Evolutionary conservation across 2,113 vertebrate genomes (phyloP).

Genomic region (Alligator sinensis): DNA sequence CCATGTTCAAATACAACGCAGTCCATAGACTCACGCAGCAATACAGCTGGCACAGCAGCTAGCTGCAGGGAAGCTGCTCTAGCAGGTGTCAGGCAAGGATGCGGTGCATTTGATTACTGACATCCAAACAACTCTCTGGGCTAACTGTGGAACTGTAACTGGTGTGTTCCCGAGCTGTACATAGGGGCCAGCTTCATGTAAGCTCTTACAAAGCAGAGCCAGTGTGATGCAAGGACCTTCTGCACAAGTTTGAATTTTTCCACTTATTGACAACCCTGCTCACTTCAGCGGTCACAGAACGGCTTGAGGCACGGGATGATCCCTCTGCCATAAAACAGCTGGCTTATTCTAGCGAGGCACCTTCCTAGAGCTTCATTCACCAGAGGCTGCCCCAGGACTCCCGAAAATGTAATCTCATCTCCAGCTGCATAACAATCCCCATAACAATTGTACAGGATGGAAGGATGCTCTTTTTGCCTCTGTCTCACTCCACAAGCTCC

Average conservation of each 20-base stretch:
- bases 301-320: accelerated
- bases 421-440: background rate
- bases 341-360: background rate
- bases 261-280: background rate
- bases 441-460: background rate
- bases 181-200: background rate
- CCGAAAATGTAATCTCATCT: background rate
- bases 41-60: background rate
- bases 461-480: background rate
- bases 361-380: background rate
- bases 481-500: background rate
- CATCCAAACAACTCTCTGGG: background rate
- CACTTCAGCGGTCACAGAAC: background rate
- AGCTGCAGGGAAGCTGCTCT: background rate
- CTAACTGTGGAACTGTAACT: background rate
- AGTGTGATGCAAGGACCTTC: background rate
- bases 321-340: background rate
- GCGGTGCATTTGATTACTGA: accelerated
- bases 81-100: background rate
- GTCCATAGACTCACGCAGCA: too few species aligned
- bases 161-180: accelerated
- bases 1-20: too few species aligned
- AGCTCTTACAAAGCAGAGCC: background rate
- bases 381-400: background rate
- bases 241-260: background rate